These are phyloP conservation scores for Trichonephila clavipes DNA, from an alignment of 1,140 invertebrate genomes.

Conservation along the genomic window DNA sequence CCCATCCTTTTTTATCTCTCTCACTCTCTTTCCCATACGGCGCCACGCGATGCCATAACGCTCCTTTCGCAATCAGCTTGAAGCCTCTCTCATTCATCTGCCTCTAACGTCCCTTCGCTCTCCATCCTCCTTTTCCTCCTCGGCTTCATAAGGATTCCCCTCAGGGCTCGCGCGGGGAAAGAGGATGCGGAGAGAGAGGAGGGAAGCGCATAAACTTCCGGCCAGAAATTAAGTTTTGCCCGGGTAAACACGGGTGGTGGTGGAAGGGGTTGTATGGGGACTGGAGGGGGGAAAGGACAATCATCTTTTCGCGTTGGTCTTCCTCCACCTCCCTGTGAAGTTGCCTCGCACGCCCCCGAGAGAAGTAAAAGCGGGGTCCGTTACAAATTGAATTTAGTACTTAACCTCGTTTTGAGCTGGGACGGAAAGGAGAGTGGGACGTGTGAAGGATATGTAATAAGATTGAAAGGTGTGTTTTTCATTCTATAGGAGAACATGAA, in stretches of 20 bases:
- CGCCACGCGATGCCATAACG: constrained; percentile 7
- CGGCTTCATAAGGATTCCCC: constrained; percentile 65
- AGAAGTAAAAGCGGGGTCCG: not conserved
- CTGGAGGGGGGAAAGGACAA: constrained; percentile 32
- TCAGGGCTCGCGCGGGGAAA: constrained; percentile 19
- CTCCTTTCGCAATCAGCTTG: constrained; percentile 56
- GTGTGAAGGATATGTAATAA: no score
- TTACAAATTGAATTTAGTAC: constrained; percentile 26
- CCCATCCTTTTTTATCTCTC: not conserved
- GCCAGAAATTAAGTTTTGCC: constrained; percentile 76
- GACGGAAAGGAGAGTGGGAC: not conserved
- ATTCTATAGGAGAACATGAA: no score
- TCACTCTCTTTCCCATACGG: not conserved
- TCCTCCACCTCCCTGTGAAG: not conserved
- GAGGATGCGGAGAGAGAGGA: not conserved
- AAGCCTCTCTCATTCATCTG: constrained; percentile 52
- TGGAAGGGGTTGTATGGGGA: constrained; percentile 21
- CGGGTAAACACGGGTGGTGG: constrained; percentile 67
- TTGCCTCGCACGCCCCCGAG: constrained; percentile 14
- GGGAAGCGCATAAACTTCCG: constrained; percentile 74
- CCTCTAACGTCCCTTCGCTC: constrained; percentile 60
- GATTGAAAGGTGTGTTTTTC: no score
- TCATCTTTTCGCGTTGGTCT: constrained; percentile 52
- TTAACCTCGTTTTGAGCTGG: constrained; percentile 5
- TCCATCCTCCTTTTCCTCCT: constrained; percentile 39